Evolutionary conservation across 1,140 invertebrate genomes (phyloP), one percentile per base, ranked within the genome.

Genomic region (Chironomus tepperi): DNA sequence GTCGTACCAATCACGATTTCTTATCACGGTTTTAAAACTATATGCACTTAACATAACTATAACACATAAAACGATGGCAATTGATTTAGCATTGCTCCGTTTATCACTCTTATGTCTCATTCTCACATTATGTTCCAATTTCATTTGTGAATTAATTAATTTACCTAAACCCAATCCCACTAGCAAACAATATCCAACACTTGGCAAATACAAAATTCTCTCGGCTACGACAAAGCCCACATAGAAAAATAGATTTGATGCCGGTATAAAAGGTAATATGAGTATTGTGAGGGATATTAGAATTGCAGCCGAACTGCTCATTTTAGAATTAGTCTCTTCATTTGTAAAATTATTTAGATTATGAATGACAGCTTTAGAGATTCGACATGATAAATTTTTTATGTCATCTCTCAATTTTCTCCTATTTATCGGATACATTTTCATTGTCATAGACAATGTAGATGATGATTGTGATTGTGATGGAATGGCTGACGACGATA

Each of bases 211-310:
- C 19, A 98, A 86, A 74, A 98, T 92, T 76, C 97, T 86, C 84
- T 98, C 97, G 43, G 97, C 97, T 8, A 98, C 93, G 24, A 98
- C 96, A 82, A 98, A 98, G 7, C 97, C 97, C 74, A 98, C 96
- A 79, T 97, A 96, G 84, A 98, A 97, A 81, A 98, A 90, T 74
- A 91, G 83, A 86, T 98, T 98, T 75, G 93, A 92, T 12, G 97
- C 96, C 64, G 97, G 97, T 76, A 98, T 84, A 83, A 98, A 98
- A 47, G 96, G 94, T 75, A 98, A 83, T 70, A 92, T 88, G 79
- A 96, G 86, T 79, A 98, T 89, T 75, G 90, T 88, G 76, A 95
- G 80, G 42, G 89, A 88, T 79, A 93, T 80, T 18, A 88, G 78
- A 76, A 89, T 77, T 74, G 86, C 80, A 76, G 85, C 83, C 74